A percentile compares a stretch with the other conserved stretches of the same genome.
These are phyloP conservation scores for Allygus modestus DNA, from an alignment of 2,888 invertebrate genomes.

Conservation along the genomic window DNA sequence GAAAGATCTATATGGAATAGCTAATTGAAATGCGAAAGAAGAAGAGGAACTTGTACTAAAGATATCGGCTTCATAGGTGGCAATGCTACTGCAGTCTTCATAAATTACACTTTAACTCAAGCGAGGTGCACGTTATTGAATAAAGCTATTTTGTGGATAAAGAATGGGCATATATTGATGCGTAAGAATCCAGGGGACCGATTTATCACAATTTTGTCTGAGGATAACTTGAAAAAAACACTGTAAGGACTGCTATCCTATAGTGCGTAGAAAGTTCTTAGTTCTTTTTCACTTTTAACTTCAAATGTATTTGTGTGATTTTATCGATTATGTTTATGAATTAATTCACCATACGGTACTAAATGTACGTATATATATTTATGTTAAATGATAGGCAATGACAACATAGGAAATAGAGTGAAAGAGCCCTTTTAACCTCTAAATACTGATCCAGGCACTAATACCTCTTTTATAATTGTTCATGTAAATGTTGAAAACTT, in stretches of 20 bases:
- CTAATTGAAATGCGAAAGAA: not conserved
- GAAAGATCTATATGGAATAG: too few relatives aligned
- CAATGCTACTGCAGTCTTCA: constrained; percentile 5
- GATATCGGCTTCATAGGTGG: constrained; percentile 22
- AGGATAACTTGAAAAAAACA: not conserved
- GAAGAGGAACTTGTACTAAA: not conserved
- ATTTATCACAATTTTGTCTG: not conserved
- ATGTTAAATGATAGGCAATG: not conserved
- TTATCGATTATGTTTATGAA: not conserved
- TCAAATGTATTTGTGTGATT: not conserved
- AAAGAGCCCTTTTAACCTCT: not conserved
- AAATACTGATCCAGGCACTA: not conserved
- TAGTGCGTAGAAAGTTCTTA: not conserved
- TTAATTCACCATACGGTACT: not conserved
- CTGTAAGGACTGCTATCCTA: not conserved
- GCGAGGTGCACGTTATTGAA: constrained; percentile 28
- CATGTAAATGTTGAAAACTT: constrained; percentile 46
- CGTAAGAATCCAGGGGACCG: constrained; percentile 28
- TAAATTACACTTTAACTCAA: constrained; percentile 43
- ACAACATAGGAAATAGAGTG: not conserved
- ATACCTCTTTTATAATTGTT: not conserved
- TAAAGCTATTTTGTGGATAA: not conserved
- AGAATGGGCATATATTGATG: constrained; percentile 42
- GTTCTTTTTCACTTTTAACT: not conserved
- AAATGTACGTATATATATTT: not conserved